Evolutionary conservation across 2,888 invertebrate species (phyloP).

Genomic region (Pterostichus niger): DNA sequence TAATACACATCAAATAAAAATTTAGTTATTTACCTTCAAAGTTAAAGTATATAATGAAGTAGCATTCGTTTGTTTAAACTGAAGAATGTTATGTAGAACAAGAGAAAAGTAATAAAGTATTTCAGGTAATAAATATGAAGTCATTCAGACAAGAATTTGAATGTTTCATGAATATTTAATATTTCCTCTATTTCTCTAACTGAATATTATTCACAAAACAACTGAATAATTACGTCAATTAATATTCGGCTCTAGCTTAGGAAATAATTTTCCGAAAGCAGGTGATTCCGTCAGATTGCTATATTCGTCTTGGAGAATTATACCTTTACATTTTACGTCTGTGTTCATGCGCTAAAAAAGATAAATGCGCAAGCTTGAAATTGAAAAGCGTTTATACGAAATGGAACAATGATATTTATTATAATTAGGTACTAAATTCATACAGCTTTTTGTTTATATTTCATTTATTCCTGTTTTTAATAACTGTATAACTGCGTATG

Average conservation of each 20-base stretch:
- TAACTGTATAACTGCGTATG: no score
- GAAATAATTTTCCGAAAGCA: slow-evolving; percentile 29
- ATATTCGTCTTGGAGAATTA: slow-evolving; percentile 12
- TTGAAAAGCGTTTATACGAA: no score
- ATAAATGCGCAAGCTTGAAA: no score
- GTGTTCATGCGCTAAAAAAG: no score
- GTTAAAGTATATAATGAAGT: no score
- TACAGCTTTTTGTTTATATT: no score
- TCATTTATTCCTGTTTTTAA: no score
- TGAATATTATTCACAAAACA: slow-evolving; percentile 27
- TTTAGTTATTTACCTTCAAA: no score
- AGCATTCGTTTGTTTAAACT: no score
- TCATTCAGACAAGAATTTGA: slow-evolving; percentile 19
- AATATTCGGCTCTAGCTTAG: slow-evolving; percentile 11
- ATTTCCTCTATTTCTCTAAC: slow-evolving; percentile 18
- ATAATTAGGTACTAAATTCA: no score
- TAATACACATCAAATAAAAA: no score
- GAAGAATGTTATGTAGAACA: neutral
- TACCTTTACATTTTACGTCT: neutral
- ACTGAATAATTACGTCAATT: slow-evolving; percentile 15
- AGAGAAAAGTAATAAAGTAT: neutral
- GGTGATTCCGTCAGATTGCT: slow-evolving; percentile 5
- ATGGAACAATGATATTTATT: no score
- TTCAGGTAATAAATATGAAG: slow-evolving; percentile 9
- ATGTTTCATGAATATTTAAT: slow-evolving; percentile 29